Evolutionary conservation across 1,140 invertebrate species (phyloP).

Genomic region (Papilio dardanus): DNA sequence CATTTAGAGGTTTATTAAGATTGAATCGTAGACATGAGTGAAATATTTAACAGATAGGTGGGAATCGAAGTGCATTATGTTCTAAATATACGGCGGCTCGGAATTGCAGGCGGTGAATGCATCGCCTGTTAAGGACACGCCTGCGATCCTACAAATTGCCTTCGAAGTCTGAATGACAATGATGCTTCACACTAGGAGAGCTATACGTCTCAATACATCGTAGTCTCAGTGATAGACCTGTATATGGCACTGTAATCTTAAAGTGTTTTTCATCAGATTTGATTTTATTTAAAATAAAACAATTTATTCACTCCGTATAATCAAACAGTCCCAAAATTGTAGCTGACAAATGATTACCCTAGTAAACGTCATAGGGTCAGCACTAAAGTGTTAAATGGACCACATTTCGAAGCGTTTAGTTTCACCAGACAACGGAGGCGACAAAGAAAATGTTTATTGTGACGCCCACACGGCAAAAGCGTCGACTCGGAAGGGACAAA

Average conservation of each 20-base stretch:
- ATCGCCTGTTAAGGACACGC: constrained; percentile 41
- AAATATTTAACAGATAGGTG: constrained; percentile 43
- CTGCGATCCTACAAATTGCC: constrained; percentile 54
- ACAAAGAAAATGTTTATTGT: constrained; percentile 50
- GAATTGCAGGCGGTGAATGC: constrained; percentile 41
- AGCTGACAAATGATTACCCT: not conserved
- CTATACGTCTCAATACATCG: constrained; percentile 46
- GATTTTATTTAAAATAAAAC: too few relatives aligned
- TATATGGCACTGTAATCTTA: too few relatives aligned
- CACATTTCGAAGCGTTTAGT: not conserved
- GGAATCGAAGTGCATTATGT: constrained; percentile 45
- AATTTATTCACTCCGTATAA: not conserved
- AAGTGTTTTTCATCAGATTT: too few relatives aligned
- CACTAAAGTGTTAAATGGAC: constrained; percentile 28
- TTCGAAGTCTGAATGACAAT: constrained; percentile 54
- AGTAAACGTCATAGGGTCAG: not conserved
- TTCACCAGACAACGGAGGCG: constrained; percentile 20
- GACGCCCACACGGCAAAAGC: constrained; percentile 53
- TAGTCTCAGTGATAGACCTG: not conserved
- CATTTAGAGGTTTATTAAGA: constrained; percentile 49
- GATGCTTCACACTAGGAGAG: constrained; percentile 47
- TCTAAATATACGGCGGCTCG: constrained; percentile 44
- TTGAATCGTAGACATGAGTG: constrained; percentile 49
- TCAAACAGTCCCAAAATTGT: not conserved
- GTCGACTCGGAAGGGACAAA: constrained; percentile 69